phyloP scores from a whole-genome alignment of 2,888 invertebrate genomes.

The Monoplex corrugatus region DNA sequence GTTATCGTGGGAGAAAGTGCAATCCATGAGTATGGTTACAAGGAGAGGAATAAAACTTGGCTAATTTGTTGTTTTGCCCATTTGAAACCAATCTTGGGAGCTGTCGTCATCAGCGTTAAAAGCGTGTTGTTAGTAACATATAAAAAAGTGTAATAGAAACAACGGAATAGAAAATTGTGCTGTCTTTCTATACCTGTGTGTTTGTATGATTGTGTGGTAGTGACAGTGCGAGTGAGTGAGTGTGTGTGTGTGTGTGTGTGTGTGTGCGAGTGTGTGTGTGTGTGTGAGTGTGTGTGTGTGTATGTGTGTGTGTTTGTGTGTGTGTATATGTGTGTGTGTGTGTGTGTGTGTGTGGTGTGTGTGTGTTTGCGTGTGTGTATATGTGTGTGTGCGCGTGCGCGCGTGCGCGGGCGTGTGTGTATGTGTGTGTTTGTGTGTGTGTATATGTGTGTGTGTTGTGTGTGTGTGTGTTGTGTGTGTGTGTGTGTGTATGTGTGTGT shows the following conservation, averaged over 20 bases:
- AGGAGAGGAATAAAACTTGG: no score
- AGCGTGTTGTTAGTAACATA: no score
- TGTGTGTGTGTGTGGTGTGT: conserved; percentile 39
- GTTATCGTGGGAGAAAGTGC: no score
- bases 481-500: background rate
- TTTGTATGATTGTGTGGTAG: background rate
- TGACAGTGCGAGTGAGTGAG: background rate
- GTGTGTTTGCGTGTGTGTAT: conserved; percentile 27
- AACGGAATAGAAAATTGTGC: no score
- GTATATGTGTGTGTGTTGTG: background rate
- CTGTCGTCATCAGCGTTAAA: no score
- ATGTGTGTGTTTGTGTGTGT: background rate
- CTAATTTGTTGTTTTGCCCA: no score
- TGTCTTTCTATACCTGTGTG: background rate
- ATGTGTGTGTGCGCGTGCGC: conserved; percentile 37
- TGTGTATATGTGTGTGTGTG: conserved; percentile 15
- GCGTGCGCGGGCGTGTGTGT: background rate
- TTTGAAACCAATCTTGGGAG: no score
- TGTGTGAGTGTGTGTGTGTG: conserved; percentile 32
- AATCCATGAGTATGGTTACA: no score
- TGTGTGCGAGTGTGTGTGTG: conserved; percentile 23
- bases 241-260: conserved; percentile 39
- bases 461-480: background rate
- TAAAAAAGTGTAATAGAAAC: no score
- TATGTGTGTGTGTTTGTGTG: conserved; percentile 28